Evolutionary conservation across 2,797 vertebrate species (phyloP).

Genomic region (Microctenopoma stevenorrisi): DNA sequence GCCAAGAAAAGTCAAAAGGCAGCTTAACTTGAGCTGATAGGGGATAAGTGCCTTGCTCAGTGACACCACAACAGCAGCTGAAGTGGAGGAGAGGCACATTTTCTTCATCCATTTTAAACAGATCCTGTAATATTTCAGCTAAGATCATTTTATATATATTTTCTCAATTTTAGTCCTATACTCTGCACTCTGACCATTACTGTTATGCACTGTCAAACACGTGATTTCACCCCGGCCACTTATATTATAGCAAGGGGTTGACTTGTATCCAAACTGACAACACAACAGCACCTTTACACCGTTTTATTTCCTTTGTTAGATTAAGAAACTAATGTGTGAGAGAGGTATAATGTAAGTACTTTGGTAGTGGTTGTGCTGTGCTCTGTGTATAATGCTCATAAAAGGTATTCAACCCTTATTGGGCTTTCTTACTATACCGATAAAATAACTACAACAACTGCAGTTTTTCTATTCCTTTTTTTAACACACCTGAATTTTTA

Average conservation of each 20-base stretch:
- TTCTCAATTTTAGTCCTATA: not conserved
- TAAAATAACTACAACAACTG: not conserved
- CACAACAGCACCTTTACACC: conserved; percentile 47
- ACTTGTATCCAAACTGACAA: conserved; percentile 26
- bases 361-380: conserved; percentile 5
- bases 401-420: not conserved
- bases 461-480: not conserved
- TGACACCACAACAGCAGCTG: conserved; percentile 24
- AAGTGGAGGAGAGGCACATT: conserved; percentile 1
- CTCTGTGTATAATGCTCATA: conserved; percentile 12
- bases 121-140: conserved; percentile 21
- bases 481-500: not conserved
- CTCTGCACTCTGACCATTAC: conserved; percentile 37
- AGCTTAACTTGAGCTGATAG: conserved; percentile 26
- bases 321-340: conserved; percentile 24
- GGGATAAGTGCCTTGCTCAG: conserved; percentile 66
- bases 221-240: conserved; percentile 21
- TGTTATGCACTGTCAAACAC: conserved; percentile 46
- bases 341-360: conserved; percentile 24
- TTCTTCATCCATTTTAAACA: conserved; percentile 11
- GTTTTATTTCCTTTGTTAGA: conserved; percentile 4
- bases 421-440: conserved; percentile 5
- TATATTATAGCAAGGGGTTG: conserved; percentile 3
- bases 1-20: conserved; percentile 16
- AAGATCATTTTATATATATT: not conserved